Base-by-base conservation (phyloP, 2,113 vertebrate genomes). In the Petrocephalus zakoni region DNA sequence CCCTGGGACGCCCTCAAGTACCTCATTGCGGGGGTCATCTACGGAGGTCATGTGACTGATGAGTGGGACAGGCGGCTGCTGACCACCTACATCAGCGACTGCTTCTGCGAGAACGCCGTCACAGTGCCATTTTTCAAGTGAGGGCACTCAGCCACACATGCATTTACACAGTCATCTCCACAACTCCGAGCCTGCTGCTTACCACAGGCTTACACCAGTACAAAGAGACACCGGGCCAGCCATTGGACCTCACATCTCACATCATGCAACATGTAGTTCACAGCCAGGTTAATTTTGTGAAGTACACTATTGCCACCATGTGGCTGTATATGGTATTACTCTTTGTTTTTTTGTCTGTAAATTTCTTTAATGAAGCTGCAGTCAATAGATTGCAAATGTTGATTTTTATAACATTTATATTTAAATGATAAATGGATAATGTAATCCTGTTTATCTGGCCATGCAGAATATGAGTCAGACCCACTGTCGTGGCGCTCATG, bases 1-100 rank as follows among this genome's bases (percentile, higher is more conserved):
- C 97, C 97, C n/a, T 97, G 97, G 97, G 96, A 97, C 0, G 96
- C 97, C 0, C 95, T 98, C 51, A 97, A 96, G 92, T 97, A 97
- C 90, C 96, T 98, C 87, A 96, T 98, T 0, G 95, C 97, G 0
- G 96, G 95, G 0, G 93, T 97, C 91, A 97, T 95, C 92, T 98
- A 98, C 0, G 97, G 97, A 6, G 97, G 97, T 85, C 97, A 97
- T 0, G 95, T 98, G 88, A 97, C 97, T 0, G 97, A 97, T 3
- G 96, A 97, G 90, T 97, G 96, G 96, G 97, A 98, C 93, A 91
- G 97, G 8, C 96, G 97, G 19, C 95, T 98, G 78, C 95, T 98
- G 2, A 96, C 91, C 88, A 97, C 97, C 1, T 97, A 98, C 92
- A 97, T 97, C 94, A 96, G 95, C 11, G 96, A 97, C 91, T 97